Conservation (phyloP, 1,140 invertebrate species). For the Dreissena polymorpha region DNA sequence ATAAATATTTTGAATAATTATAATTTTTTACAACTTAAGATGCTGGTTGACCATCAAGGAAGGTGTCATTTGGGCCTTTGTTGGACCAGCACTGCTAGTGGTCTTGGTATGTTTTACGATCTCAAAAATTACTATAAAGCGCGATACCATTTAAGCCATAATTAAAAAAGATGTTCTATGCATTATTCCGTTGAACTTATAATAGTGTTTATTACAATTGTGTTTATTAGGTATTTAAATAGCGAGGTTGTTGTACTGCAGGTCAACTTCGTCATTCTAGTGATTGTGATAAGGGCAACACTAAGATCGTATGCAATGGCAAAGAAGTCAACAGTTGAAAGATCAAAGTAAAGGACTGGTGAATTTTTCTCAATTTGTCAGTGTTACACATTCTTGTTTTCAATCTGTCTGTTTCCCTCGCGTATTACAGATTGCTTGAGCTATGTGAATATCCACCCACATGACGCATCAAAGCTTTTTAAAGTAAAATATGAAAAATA, state of each 20-base stretch:
- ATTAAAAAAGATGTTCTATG: not conserved
- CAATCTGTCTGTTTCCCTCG: not conserved
- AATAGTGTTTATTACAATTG: not conserved
- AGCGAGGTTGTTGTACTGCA: conserved; percentile 36
- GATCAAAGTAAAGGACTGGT: conserved; percentile 17
- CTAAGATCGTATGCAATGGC: conserved; percentile 7
- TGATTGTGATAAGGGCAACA: conserved; percentile 53
- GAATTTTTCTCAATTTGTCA: not conserved
- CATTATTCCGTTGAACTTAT: too few relatives aligned
- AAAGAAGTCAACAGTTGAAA: conserved; percentile 18
- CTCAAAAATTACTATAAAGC: not conserved
- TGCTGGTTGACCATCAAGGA: conserved; percentile 64
- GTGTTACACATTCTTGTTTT: not conserved
- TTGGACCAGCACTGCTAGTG: conserved; percentile 60
- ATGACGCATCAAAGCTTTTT: not conserved
- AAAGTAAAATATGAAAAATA: too few relatives aligned
- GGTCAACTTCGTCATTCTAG: conserved; percentile 64
- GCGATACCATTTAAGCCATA: not conserved
- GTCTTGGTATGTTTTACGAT: conserved; percentile 52
- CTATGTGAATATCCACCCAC: not conserved
- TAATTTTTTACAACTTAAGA: conserved; percentile 39
- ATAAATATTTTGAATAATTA: too few relatives aligned
- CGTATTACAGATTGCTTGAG: not conserved
- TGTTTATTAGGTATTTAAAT: not conserved
- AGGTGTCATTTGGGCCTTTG: conserved; percentile 66